Base-by-base conservation (phyloP, 2,888 invertebrate genomes). In the Leptinotarsa rubiginosa region DNA sequence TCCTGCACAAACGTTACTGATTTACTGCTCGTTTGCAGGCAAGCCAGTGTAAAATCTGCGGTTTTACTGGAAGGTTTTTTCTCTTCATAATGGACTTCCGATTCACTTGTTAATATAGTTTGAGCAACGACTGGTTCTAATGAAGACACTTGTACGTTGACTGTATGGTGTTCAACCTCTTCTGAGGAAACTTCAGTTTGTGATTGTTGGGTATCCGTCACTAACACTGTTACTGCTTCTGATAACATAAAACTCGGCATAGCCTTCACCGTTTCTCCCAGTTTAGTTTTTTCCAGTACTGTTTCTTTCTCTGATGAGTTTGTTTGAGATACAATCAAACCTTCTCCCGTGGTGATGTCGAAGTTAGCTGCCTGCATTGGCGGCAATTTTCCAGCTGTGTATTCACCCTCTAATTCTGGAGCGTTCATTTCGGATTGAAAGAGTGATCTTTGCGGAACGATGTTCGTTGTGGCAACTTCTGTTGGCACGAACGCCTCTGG, bases 401-500 rank as follows among this genome's bases (percentile, higher is more conserved):
- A 89, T 25, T 89, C 88, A 2, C 92, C 93, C 89, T 94, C 94
- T 77, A 91, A 90, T 87, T 95, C 95, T 75, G 93, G 91, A 1
- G 92, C 90, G 81, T 92, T 87, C 80, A 91, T 92, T 84, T 92
- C 91, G 87, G 92, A 90, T 18, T 92, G 92, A 4, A 91, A 87
- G 64, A 92, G 86, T 85, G 93, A 92, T 84, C 91, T 92, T 78
- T 93, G 93, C 15, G 93, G 89, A 47, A 92, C 88, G 0, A 95
- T 87, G 73, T 91, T 90, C 85, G 91, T 89, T 31, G 90, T 91
- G 4, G 95, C 95, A 13, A 91, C 90, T 90, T 95, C 95, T 2
- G 95, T 95, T 0, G 95, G 93, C 2, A 95, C 94, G 83, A 95
- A 93, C 68, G 93, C 87, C 87, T 95, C 94, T 3, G 95, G 94